Evolutionary conservation across 2,888 invertebrate genomes (phyloP).

Genomic region (Graphium colonna): DNA sequence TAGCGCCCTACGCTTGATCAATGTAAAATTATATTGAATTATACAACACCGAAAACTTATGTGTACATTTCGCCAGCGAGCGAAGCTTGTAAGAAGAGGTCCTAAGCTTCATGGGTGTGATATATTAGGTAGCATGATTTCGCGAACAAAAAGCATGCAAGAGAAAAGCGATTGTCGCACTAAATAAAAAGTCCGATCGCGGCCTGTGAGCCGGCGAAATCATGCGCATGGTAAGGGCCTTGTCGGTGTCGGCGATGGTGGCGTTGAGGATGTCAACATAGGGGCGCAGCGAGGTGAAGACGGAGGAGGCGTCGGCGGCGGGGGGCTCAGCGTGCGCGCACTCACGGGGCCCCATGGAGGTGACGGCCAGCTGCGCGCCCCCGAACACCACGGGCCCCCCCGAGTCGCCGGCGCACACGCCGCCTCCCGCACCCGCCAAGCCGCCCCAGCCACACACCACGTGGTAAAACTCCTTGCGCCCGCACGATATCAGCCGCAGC

Average conservation of each 20-base stretch:
- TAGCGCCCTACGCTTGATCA: no score
- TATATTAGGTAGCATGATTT: not conserved
- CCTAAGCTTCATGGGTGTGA: no score
- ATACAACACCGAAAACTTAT: no score
- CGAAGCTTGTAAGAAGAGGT: no score
- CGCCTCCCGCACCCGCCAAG: slow-evolving; percentile 36
- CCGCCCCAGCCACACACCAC: slow-evolving; percentile 49
- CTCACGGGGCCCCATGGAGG: slow-evolving; percentile 60
- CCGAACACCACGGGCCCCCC: slow-evolving; percentile 58
- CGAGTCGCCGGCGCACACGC: slow-evolving; percentile 68
- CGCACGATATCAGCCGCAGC: slow-evolving; percentile 49
- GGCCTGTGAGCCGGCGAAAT: slow-evolving; percentile 1
- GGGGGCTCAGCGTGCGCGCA: slow-evolving; percentile 37
- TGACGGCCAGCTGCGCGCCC: slow-evolving; percentile 51
- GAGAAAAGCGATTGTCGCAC: not conserved
- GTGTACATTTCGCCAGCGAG: no score
- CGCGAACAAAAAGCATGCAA: not conserved
- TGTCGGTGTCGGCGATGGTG: slow-evolving; percentile 48
- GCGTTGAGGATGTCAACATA: slow-evolving; percentile 54
- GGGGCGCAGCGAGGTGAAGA: slow-evolving; percentile 54
- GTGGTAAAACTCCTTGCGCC: slow-evolving; percentile 46
- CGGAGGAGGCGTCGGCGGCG: slow-evolving; percentile 46
- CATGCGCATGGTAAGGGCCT: slow-evolving; percentile 39
- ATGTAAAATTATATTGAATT: no score
- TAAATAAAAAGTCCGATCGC: not conserved